Evolutionary conservation across 2,888 invertebrate genomes (phyloP), one percentile per base, ranked within the genome.

Genomic region (Melinaea menophilus): DNA sequence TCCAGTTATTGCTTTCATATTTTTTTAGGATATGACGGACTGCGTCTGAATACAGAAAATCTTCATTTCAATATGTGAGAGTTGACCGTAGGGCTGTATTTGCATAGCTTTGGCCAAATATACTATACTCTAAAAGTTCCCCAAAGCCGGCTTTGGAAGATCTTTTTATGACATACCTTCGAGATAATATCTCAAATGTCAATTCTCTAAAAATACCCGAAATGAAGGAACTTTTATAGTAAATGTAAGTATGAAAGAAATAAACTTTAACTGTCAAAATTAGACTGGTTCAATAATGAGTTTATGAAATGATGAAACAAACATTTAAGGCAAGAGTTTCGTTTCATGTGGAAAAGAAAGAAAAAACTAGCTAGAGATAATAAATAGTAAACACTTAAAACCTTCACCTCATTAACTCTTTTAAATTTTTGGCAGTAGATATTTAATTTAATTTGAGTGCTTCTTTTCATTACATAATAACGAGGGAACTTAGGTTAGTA

Each of bases 301-400:
- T 37, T 4, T 5, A 2, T 37, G 37, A 37, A 37, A 37, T 37
- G 7, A 5, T 37, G 37, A 37, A 37, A 4, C 4, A 37, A 1
- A 37, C 7, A 37, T 37, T 37, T 37, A 37, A 37, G 37, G 7
- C 37, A 37, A 37, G 7, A 22, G 22, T 22, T 22, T 22, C 22
- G 22, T 22, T 22, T 22, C 22, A 22, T 22, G 22, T 22, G 0
- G 22, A 22, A 22, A 22, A 22, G 22, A 22, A 22, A 22, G 22
- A 22, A 22, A 22, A 22, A 22, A 22, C 22, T 22, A 22, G 22
- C 54, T 56, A 46, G 63, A 74, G 77, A 78, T 77, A 76, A 68
- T 70, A 70, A 68, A 22, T 22, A 22, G 22, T 68, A 68, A 73
- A 76, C 73, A 75, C 75, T 79, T 77, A 75, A 73, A 76, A 76